These are phyloP conservation scores for Volucella zonaria DNA, from an alignment of 2,888 invertebrate genomes.

Conservation along the genomic window DNA sequence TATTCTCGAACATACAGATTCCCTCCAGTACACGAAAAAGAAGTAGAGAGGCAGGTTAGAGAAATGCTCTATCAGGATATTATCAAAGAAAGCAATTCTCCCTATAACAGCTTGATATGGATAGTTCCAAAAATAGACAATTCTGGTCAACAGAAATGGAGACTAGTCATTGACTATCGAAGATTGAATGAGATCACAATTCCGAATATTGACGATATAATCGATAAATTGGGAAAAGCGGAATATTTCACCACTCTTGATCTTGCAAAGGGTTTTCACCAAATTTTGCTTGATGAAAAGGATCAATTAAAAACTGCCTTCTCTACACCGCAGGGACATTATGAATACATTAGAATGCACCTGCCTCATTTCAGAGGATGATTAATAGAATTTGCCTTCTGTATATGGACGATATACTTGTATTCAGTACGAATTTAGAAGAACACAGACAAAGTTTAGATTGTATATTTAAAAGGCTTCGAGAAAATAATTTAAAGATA, in stretches of 20 bases:
- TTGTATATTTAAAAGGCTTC: constrained; percentile 26
- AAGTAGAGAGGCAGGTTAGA: constrained; percentile 19
- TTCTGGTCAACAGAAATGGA: constrained; percentile 52
- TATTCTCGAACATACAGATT: too few relatives aligned
- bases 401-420: constrained; percentile 40
- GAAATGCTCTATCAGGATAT: constrained; percentile 54
- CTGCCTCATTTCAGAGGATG: constrained; percentile 47
- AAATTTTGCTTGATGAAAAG: constrained; percentile 43
- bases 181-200: constrained; percentile 44
- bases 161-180: constrained; percentile 29
- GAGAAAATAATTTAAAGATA: constrained; percentile 38
- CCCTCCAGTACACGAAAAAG: too few relatives aligned
- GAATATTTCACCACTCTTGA: constrained; percentile 58
- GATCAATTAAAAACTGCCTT: constrained; percentile 54
- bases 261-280: constrained; percentile 62
- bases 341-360: constrained; percentile 28
- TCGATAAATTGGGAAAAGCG: constrained; percentile 47
- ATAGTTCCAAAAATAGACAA: constrained; percentile 56
- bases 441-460: constrained; percentile 24
- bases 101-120: constrained; percentile 54
- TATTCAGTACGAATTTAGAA: constrained; percentile 33
- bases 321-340: constrained; percentile 23
- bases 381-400: constrained; percentile 45
- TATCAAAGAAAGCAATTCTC: constrained; percentile 47
- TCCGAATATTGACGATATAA: constrained; percentile 60